Percentiles rank a stretch among this genome's conserved stretches.
Conservation (phyloP, 2,888 invertebrate species). For the Rhingia campestris region DNA sequence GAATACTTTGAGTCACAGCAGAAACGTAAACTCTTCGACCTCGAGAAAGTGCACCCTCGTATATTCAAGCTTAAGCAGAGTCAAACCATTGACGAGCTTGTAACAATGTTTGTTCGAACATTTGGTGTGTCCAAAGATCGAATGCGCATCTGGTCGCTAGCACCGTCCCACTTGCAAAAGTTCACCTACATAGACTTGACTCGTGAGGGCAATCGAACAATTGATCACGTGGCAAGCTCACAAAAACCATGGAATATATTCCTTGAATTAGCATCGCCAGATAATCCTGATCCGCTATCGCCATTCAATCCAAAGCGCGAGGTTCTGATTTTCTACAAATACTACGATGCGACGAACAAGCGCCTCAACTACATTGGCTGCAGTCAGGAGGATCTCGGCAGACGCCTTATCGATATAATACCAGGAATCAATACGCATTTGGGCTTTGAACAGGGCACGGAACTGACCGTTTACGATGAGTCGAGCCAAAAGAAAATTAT, state of each 20-base stretch:
- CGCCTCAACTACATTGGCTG: constrained; percentile 98
- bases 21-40: constrained; percentile 97
- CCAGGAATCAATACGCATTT: constrained; percentile 94
- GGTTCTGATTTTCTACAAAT: constrained; percentile 82
- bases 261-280: constrained; percentile 93
- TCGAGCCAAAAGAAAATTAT: constrained; percentile 80
- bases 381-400: constrained; percentile 91
- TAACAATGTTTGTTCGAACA: constrained; percentile 92
- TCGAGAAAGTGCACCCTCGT: constrained; percentile 92
- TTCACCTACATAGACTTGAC: constrained; percentile 91
- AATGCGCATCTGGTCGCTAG: constrained; percentile 95
- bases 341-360: constrained; percentile 96
- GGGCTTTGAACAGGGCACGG: constrained; percentile 93
- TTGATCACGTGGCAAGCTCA: constrained; percentile 88
- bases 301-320: constrained; percentile 96
- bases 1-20: constrained; percentile 97
- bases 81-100: constrained; percentile 92
- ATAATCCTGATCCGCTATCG: constrained; percentile 88
- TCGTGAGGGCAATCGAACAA: constrained; percentile 86
- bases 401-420: constrained; percentile 92
- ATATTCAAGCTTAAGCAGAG: constrained; percentile 95
- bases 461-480: constrained; percentile 94
- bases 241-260: constrained; percentile 92
- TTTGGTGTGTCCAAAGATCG: constrained; percentile 94
- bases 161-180: constrained; percentile 88